These are phyloP conservation scores for Melanostoma scalare DNA, from an alignment of 2,888 invertebrate species.

Conservation along the genomic window DNA sequence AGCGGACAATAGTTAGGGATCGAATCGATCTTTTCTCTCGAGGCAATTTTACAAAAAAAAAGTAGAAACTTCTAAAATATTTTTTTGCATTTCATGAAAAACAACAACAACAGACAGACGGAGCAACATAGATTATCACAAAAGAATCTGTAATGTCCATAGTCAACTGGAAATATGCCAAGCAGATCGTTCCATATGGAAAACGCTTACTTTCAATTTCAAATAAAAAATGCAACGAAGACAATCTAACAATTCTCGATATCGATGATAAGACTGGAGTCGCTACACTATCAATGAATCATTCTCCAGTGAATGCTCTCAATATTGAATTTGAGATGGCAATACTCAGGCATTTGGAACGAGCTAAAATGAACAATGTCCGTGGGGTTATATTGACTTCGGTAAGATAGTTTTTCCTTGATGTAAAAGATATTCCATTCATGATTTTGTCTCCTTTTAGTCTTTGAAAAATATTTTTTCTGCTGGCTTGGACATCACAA, in stretches of 20 bases:
- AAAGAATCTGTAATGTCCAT: neutral
- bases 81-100: too few relatives aligned
- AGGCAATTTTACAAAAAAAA: too few relatives aligned
- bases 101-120: too few relatives aligned
- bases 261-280: slow-evolving; percentile 84
- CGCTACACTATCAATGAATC: slow-evolving; percentile 87
- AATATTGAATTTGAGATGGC: slow-evolving; percentile 87
- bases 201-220: slow-evolving; percentile 4
- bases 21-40: too few relatives aligned
- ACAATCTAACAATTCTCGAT: slow-evolving; percentile 30
- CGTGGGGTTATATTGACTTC: slow-evolving; percentile 90
- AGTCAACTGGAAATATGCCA: slow-evolving; percentile 25
- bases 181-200: neutral
- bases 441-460: slow-evolving; percentile 78
- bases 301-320: slow-evolving; percentile 90
- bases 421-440: too few relatives aligned
- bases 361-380: slow-evolving; percentile 85
- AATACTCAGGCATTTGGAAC: slow-evolving; percentile 84
- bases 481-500: slow-evolving; percentile 90
- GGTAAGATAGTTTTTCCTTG: slow-evolving; percentile 81
- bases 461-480: slow-evolving; percentile 87
- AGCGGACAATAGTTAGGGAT: too few relatives aligned
- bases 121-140: neutral
- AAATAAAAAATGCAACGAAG: neutral
- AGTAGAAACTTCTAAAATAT: too few relatives aligned